phyloP scores from a whole-genome alignment of 2,113 vertebrate genomes.

The Pavo muticus region DNA sequence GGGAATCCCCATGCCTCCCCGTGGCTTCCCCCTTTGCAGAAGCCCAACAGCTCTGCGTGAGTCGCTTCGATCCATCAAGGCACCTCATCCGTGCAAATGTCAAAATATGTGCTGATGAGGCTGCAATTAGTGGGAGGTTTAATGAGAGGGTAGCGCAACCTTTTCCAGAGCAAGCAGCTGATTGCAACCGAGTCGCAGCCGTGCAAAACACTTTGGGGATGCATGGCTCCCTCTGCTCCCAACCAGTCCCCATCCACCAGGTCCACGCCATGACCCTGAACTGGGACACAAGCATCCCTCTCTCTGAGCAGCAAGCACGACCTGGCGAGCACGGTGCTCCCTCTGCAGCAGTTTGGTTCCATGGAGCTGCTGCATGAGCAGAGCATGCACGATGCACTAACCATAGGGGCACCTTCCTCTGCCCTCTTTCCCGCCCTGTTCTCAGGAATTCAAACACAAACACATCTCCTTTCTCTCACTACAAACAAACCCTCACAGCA shows the following conservation, averaged over 20 bases:
- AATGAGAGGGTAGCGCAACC: neutral
- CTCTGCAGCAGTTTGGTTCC: neutral
- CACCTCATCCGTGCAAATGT: neutral
- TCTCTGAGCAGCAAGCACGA: fast-evolving
- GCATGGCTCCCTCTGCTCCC: neutral
- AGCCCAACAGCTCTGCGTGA: neutral
- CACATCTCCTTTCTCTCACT: neutral
- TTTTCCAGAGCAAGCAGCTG: neutral
- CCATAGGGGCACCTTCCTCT: neutral
- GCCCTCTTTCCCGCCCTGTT: neutral
- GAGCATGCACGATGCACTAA: neutral
- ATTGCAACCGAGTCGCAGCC: fast-evolving
- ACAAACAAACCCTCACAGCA: neutral
- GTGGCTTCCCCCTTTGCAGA: fast-evolving
- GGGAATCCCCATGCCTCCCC: neutral
- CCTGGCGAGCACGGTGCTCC: neutral
- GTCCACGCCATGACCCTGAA: fast-evolving
- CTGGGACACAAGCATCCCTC: neutral
- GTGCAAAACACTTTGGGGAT: fast-evolving
- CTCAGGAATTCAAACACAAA: neutral
- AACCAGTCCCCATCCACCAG: neutral
- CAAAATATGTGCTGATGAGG: neutral
- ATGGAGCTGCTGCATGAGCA: neutral
- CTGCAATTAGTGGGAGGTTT: neutral
- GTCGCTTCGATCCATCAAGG: fast-evolving